phyloP scores from a whole-genome alignment of 2,888 invertebrate genomes.

The Galerucella pusilla region DNA sequence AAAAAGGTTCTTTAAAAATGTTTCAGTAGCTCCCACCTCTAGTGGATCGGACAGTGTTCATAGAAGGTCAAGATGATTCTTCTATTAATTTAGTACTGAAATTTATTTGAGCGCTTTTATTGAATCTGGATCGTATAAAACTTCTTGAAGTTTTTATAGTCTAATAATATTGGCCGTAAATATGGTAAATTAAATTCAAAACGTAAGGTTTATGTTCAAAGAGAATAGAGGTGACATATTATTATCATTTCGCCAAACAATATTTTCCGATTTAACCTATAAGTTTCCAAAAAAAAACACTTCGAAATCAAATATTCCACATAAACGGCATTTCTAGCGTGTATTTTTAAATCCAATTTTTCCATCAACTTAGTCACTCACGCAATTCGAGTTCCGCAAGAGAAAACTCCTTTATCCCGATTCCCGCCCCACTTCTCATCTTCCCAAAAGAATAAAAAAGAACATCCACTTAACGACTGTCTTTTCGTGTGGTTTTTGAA shows the following conservation, averaged over 20 bases:
- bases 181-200: constrained; percentile 21
- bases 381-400: constrained; percentile 24
- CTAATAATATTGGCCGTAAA: constrained; percentile 24
- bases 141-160: constrained; percentile 21
- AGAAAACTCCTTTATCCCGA: constrained; percentile 1
- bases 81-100: constrained; percentile 24
- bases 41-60: not conserved
- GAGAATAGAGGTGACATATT: not conserved
- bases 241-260: not conserved
- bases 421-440: not conserved
- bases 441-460: constrained; percentile 26
- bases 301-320: too few species aligned
- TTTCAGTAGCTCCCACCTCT: not conserved
- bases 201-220: not conserved
- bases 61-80: constrained; percentile 28
- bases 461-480: constrained; percentile 30
- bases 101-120: constrained; percentile 40
- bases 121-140: constrained; percentile 37
- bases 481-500: constrained; percentile 21
- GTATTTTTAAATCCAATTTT: constrained; percentile 17
- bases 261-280: too few species aligned
- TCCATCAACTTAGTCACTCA: constrained; percentile 28
- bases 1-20: too few species aligned
- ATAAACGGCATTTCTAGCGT: constrained; percentile 1
- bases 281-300: too few species aligned